Conservation (phyloP, 2,888 invertebrate species). For the Sturmia bella region DNA sequence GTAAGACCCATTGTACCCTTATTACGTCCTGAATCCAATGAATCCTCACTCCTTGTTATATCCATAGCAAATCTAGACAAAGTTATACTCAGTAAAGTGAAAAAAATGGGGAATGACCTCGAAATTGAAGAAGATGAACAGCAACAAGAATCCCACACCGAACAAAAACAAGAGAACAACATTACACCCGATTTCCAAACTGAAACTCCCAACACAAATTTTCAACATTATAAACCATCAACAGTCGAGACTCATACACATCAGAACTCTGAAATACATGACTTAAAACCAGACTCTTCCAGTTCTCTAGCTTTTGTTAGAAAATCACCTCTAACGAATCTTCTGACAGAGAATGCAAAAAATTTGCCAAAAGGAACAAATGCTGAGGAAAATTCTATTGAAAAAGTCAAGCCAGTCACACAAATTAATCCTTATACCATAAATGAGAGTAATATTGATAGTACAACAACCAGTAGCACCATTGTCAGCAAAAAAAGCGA, state of each 20-base stretch:
- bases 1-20: constrained; percentile 81
- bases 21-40: constrained; percentile 81
- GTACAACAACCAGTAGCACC: constrained; percentile 70
- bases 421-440: constrained; percentile 61
- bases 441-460: constrained; percentile 69
- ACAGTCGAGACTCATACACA: constrained; percentile 28
- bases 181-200: constrained; percentile 33
- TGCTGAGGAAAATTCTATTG: constrained; percentile 18
- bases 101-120: constrained; percentile 70
- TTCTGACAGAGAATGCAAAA: background rate
- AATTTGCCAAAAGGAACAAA: constrained; percentile 5
- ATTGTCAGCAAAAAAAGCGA: constrained; percentile 74
- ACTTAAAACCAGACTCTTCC: constrained; percentile 75
- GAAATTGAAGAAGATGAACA: constrained; percentile 52
- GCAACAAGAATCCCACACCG: constrained; percentile 41
- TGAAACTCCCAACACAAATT: constrained; percentile 33
- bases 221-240: constrained; percentile 30
- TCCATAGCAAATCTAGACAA: constrained; percentile 82
- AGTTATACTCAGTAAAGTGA: constrained; percentile 81
- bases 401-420: constrained; percentile 14
- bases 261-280: constrained; percentile 41
- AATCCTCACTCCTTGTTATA: constrained; percentile 82
- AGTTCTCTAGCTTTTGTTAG: constrained; percentile 76
- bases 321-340: constrained; percentile 73
- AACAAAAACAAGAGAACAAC: constrained; percentile 45